Percentiles rank a stretch among this genome's conserved stretches.
Conservation (phyloP, 2,888 invertebrate species). For the Nomada ferruginata region DNA sequence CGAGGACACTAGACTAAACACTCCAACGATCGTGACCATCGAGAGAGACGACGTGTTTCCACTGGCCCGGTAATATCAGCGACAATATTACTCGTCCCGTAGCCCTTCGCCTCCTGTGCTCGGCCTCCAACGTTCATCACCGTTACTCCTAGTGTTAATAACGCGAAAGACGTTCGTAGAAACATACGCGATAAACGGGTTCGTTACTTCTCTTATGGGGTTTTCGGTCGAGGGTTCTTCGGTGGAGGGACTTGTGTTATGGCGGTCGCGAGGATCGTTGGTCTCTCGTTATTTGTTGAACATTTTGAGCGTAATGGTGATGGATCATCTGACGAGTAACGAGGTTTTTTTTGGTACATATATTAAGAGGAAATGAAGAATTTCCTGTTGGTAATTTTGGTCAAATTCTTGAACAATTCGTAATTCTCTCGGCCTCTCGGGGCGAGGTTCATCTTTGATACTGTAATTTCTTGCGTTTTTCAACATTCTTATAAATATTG, state of each 20-base stretch:
- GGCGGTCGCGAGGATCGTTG: not conserved
- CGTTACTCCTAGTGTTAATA: slow-evolving; percentile 2
- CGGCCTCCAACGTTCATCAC: slow-evolving; percentile 25
- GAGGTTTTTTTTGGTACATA: too few relatives aligned
- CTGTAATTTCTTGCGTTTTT: too few relatives aligned
- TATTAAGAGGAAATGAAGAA: too few relatives aligned
- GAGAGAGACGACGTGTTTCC: slow-evolving; percentile 73
- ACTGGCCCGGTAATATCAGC: slow-evolving; percentile 74
- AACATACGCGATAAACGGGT: not conserved
- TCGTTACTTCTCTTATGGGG: not conserved
- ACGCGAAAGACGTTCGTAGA: slow-evolving; percentile 18
- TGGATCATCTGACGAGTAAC: too few relatives aligned
- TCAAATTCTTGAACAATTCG: too few relatives aligned
- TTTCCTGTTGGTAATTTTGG: too few relatives aligned
- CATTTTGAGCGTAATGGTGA: not conserved
- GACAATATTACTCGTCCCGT: slow-evolving; percentile 61
- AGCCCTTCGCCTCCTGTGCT: slow-evolving; percentile 1
- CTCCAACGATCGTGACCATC: slow-evolving; percentile 79
- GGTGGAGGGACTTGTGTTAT: not conserved
- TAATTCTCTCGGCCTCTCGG: too few relatives aligned
- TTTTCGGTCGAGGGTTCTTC: not conserved
- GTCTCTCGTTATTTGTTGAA: not conserved
- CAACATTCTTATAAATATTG: too few relatives aligned
- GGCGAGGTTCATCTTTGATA: too few relatives aligned
- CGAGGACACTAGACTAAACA: slow-evolving; percentile 81